Conservation (phyloP, 2,888 invertebrate genomes). For the Heteromurus nitidus region DNA sequence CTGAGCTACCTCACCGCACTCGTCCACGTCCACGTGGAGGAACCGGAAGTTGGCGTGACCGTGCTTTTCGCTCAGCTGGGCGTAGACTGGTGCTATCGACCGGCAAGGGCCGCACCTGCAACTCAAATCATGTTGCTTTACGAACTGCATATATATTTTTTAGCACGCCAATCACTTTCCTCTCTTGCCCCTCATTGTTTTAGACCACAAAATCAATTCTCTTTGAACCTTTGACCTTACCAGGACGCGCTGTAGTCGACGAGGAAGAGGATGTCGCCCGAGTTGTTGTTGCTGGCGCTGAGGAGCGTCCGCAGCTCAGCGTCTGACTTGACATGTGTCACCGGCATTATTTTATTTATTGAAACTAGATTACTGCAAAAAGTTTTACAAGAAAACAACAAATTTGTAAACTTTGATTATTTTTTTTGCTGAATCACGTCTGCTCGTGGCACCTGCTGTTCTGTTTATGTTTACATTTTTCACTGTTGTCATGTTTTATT, state of each 20-base stretch:
- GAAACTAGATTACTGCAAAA: too few relatives aligned
- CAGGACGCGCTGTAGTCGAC: conserved; percentile 32
- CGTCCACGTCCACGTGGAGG: conserved; percentile 39
- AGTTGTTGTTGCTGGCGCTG: not conserved
- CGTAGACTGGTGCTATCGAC: conserved; percentile 25
- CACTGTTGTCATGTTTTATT: too few relatives aligned
- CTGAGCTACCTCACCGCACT: conserved; percentile 21
- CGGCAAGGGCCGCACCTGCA: conserved; percentile 42
- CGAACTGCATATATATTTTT: too few relatives aligned
- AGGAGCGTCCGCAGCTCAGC: not conserved
- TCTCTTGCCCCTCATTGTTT: too few relatives aligned
- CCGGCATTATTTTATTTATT: conserved; percentile 28
- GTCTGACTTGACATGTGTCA: conserved; percentile 17
- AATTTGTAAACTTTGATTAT: too few relatives aligned
- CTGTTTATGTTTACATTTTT: too few relatives aligned
- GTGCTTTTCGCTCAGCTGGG: conserved; percentile 25
- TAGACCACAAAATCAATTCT: too few relatives aligned
- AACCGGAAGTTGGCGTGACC: conserved; percentile 24
- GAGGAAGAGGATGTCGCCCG: conserved; percentile 3
- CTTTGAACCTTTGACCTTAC: too few relatives aligned
- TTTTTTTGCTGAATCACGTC: not conserved
- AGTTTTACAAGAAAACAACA: too few relatives aligned
- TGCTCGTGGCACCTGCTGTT: too few relatives aligned
- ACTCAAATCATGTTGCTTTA: not conserved
- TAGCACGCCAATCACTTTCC: too few relatives aligned